A percentile compares a stretch with the other conserved stretches of the same genome.
These are phyloP conservation scores for Gymnarchus niloticus DNA, from an alignment of 2,113 vertebrate species.

Conservation along the genomic window DNA sequence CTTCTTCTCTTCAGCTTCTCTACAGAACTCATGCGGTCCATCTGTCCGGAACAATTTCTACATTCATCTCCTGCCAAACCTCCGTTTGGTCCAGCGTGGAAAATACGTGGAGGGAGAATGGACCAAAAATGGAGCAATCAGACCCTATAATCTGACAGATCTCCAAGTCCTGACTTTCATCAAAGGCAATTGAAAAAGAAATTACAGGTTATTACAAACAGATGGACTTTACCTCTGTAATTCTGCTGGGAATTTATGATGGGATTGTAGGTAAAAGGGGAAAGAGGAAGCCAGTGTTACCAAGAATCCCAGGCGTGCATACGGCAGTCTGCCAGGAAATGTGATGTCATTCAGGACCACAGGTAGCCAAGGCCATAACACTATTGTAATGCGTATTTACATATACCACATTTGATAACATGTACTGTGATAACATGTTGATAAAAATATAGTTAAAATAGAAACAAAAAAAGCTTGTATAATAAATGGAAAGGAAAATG, in stretches of 20 bases:
- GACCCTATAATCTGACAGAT: background rate
- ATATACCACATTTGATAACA: background rate
- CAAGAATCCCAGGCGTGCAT: slow-evolving; percentile 5
- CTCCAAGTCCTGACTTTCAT: slow-evolving; percentile 30
- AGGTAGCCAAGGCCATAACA: background rate
- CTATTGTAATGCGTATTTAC: background rate
- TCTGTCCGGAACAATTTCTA: background rate
- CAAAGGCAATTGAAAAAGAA: slow-evolving; percentile 33
- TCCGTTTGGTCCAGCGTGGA: background rate
- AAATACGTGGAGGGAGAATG: background rate
- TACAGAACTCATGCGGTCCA: no score
- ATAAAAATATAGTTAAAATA: background rate
- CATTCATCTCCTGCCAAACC: background rate
- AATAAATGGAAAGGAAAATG: background rate
- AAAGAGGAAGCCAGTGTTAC: slow-evolving; percentile 22
- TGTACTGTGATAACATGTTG: background rate
- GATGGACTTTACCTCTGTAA: slow-evolving; percentile 33
- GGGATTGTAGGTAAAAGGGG: slow-evolving; percentile 34
- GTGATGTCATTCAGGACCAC: background rate
- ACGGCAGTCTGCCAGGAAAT: background rate
- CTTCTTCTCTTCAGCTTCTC: no score
- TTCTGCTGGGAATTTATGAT: slow-evolving; percentile 29
- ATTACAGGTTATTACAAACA: slow-evolving; percentile 30
- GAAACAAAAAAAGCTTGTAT: background rate
- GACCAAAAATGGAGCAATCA: slow-evolving; percentile 3